Conservation (phyloP, 2,113 vertebrate species). For the Phoenicopterus ruber region DNA sequence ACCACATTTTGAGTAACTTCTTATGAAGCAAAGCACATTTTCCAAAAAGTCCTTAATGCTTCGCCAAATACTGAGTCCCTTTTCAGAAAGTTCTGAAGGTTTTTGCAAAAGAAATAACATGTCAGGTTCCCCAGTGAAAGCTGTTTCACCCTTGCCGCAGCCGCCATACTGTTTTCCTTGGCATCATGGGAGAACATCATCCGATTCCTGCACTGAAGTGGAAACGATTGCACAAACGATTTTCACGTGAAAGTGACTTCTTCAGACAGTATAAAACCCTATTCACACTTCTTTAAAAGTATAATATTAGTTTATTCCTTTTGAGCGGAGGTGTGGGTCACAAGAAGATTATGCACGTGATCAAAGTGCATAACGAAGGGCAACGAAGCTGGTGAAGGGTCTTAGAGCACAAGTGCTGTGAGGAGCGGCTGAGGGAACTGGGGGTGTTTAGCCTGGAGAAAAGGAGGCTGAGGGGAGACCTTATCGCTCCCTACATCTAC, state of each 20-base stretch:
- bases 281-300: background rate
- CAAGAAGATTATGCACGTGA: background rate
- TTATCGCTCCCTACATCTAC: no score
- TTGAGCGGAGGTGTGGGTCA: background rate
- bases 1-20: constrained; percentile 25
- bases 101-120: background rate
- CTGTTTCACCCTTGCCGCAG: background rate
- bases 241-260: background rate
- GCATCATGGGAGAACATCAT: background rate
- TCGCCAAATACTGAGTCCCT: constrained; percentile 10
- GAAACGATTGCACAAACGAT: fast-evolving
- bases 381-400: no score
- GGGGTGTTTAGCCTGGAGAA: no score
- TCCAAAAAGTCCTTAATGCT: constrained; percentile 6
- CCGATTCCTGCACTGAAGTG: background rate
- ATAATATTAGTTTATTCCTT: background rate
- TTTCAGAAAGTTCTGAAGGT: background rate
- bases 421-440: no score
- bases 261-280: background rate
- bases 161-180: background rate
- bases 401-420: no score
- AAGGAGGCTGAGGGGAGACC: no score
- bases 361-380: no score
- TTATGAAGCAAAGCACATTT: constrained; percentile 16
- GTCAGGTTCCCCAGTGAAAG: background rate